phyloP scores from a whole-genome alignment of 2,113 vertebrate genomes.

The Mus musculus region DNA sequence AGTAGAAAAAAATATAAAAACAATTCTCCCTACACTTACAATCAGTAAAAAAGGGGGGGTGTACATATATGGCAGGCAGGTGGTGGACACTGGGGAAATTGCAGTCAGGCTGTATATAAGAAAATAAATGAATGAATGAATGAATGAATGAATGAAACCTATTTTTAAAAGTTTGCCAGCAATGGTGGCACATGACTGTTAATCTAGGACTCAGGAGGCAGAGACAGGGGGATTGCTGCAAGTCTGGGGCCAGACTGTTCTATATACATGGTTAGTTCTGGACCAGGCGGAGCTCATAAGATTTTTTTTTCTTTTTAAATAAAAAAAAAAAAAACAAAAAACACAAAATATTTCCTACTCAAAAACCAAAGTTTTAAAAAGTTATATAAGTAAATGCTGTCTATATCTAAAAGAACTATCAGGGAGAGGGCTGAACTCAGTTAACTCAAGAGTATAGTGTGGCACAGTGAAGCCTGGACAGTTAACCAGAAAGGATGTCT shows the following conservation, averaged over 20 bases:
- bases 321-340: too few relatives aligned
- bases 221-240: not conserved
- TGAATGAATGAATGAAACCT: too few relatives aligned
- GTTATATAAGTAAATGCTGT: too few relatives aligned
- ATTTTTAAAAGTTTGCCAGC: not conserved
- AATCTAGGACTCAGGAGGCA: not conserved
- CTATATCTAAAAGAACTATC: too few relatives aligned
- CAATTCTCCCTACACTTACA: not conserved
- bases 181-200: not conserved
- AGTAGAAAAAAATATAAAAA: constrained; percentile 15
- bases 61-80: not conserved
- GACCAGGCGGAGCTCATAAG: not conserved
- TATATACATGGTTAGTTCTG: not conserved
- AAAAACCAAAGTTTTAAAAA: too few relatives aligned
- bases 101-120: not conserved
- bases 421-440: too few relatives aligned
- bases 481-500: too few relatives aligned
- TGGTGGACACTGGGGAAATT: not conserved
- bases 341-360: not conserved
- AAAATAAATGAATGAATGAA: too few relatives aligned
- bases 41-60: not conserved
- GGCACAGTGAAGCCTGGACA: too few relatives aligned
- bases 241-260: not conserved
- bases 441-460: too few relatives aligned
- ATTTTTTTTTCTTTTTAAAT: too few relatives aligned